Evolutionary conservation across 1,140 invertebrate genomes (phyloP).

Genomic region (Drosophila tropicalis): DNA sequence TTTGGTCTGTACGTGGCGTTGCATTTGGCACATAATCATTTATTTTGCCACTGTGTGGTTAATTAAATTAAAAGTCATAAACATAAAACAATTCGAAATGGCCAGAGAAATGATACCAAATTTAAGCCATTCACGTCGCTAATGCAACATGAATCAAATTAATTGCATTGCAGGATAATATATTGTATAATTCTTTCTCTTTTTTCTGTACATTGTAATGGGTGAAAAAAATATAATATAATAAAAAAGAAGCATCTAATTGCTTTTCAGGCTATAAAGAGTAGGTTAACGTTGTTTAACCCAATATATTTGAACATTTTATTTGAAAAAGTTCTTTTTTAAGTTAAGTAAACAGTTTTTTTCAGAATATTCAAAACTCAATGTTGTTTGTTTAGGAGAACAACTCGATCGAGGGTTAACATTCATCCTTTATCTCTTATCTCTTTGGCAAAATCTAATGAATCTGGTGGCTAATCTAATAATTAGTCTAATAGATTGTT

Average conservation of each 20-base stretch:
- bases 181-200: neutral
- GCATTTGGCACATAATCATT: constrained; percentile 40
- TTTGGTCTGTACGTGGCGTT: neutral
- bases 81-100: constrained; percentile 34
- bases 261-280: too few species aligned
- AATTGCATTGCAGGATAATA: constrained; percentile 1
- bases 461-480: too few species aligned
- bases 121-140: constrained; percentile 12
- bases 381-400: too few species aligned
- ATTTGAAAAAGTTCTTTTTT: too few species aligned
- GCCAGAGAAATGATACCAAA: constrained; percentile 28
- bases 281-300: too few species aligned
- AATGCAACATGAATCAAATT: constrained; percentile 32
- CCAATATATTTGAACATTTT: too few species aligned
- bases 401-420: too few species aligned
- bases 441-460: too few species aligned
- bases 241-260: neutral
- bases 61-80: constrained; percentile 50
- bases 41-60: constrained; percentile 45
- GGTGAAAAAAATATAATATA: neutral
- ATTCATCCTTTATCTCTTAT: too few species aligned
- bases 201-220: neutral
- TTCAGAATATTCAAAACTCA: too few species aligned
- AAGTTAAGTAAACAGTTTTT: too few species aligned
- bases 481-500: too few species aligned